These are phyloP conservation scores for Pteropus alecto DNA, from an alignment of 2,113 vertebrate species.

Conservation along the genomic window DNA sequence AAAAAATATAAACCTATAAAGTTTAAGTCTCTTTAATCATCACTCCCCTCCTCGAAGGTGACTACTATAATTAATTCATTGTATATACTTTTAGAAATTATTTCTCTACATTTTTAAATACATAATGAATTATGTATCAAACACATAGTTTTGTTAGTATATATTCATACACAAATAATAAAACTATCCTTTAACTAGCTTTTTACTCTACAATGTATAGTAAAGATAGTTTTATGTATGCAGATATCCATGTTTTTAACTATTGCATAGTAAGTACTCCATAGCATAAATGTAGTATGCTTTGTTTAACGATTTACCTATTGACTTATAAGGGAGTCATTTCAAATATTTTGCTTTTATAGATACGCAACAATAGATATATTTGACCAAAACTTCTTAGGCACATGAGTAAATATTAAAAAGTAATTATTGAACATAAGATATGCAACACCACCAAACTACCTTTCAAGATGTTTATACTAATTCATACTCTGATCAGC, in stretches of 20 bases:
- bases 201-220: background rate
- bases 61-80: background rate
- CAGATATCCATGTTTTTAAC: background rate
- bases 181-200: background rate
- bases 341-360: slow-evolving; percentile 12
- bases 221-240: background rate
- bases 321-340: background rate
- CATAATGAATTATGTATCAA: background rate
- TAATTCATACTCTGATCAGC: background rate
- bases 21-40: background rate
- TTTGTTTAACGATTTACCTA: background rate
- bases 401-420: background rate
- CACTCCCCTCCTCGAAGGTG: background rate
- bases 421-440: background rate
- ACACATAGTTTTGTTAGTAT: background rate
- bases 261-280: background rate
- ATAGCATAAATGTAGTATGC: background rate
- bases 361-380: background rate
- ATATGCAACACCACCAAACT: background rate
- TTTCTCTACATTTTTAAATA: background rate
- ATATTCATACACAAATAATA: background rate
- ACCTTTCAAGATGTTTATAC: background rate
- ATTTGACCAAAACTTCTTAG: background rate
- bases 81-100: background rate
- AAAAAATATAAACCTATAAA: background rate